phyloP scores from a whole-genome alignment of 2,113 vertebrate genomes.

The Dascyllus trimaculatus region DNA sequence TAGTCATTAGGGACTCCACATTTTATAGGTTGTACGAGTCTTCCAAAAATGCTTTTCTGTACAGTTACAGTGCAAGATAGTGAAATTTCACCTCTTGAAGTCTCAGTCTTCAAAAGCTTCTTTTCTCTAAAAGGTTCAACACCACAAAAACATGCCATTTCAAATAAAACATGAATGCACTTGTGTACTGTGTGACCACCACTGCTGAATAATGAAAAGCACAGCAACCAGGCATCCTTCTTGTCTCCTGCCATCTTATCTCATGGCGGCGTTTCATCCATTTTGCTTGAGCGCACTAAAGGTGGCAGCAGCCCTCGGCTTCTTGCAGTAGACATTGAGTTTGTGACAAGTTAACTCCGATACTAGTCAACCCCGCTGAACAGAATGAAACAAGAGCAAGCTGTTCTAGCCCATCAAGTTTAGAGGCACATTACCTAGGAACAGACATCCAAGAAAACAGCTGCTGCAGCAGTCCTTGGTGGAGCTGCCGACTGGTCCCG shows the following conservation, averaged over 20 bases:
- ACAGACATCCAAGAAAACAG: constrained; percentile 71
- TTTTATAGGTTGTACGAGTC: constrained; percentile 15
- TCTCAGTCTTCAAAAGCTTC: constrained; percentile 3
- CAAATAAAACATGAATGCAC: constrained; percentile 47
- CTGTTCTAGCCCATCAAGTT: constrained; percentile 77
- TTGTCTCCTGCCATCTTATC: constrained; percentile 39
- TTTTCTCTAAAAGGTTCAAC: constrained; percentile 4
- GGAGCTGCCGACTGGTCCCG: constrained; percentile 50
- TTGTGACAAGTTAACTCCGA: constrained; percentile 53
- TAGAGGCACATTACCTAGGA: constrained; percentile 73
- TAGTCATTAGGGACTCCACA: constrained; percentile 22
- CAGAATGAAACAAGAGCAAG: constrained; percentile 60
- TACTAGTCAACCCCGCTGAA: constrained; percentile 39
- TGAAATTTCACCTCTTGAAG: not conserved
- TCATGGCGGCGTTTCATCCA: constrained; percentile 15
- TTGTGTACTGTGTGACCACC: constrained; percentile 11
- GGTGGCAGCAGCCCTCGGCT: constrained; percentile 33
- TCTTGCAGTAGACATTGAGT: constrained; percentile 27
- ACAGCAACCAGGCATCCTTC: constrained; percentile 17
- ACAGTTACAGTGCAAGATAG: constrained; percentile 17
- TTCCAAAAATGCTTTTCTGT: constrained; percentile 33
- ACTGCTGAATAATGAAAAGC: constrained; percentile 64
- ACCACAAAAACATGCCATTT: constrained; percentile 38
- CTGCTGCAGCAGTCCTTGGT: constrained; percentile 68
- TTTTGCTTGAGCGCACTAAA: constrained; percentile 26